Conservation (phyloP, 2,113 vertebrate genomes). For the Otis tarda region DNA sequence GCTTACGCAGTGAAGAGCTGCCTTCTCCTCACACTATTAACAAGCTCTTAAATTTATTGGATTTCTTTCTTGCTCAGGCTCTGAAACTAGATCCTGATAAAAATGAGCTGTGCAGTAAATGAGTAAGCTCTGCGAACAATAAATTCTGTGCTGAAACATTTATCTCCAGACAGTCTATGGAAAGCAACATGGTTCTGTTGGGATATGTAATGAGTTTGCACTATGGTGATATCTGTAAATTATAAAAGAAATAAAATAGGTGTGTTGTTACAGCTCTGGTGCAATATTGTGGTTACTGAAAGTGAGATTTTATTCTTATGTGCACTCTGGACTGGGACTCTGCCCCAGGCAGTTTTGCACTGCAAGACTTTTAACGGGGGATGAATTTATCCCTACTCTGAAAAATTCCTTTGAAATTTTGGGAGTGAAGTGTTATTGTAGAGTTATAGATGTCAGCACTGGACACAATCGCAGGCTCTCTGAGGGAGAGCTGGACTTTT, state of each 20-base stretch:
- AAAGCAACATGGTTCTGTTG: not conserved
- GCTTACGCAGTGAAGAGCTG: constrained; percentile 48
- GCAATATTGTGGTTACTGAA: not conserved
- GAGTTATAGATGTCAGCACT: not conserved
- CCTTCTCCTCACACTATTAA: constrained; percentile 48
- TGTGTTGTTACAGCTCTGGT: not conserved
- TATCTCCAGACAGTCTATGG: not conserved
- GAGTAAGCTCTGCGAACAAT: not conserved
- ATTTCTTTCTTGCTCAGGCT: constrained; percentile 1
- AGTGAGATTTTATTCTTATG: not conserved
- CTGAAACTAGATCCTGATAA: constrained; percentile 40
- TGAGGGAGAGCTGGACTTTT: not conserved
- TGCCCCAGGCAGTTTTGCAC: not conserved
- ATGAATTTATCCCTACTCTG: not conserved
- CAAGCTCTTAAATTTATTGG: constrained; percentile 24
- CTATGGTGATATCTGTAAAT: not conserved
- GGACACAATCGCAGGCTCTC: not conserved
- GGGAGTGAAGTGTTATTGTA: not conserved
- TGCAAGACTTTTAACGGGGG: not conserved
- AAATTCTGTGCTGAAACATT: constrained; percentile 21
- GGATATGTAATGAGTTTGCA: not conserved
- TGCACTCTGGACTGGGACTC: not conserved
- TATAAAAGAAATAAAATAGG: not conserved
- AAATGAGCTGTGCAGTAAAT: not conserved
- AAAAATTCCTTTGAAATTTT: not conserved